Evolutionary conservation across 1,140 invertebrate genomes (phyloP).

Genomic region (Drosophila sp.): DNA sequence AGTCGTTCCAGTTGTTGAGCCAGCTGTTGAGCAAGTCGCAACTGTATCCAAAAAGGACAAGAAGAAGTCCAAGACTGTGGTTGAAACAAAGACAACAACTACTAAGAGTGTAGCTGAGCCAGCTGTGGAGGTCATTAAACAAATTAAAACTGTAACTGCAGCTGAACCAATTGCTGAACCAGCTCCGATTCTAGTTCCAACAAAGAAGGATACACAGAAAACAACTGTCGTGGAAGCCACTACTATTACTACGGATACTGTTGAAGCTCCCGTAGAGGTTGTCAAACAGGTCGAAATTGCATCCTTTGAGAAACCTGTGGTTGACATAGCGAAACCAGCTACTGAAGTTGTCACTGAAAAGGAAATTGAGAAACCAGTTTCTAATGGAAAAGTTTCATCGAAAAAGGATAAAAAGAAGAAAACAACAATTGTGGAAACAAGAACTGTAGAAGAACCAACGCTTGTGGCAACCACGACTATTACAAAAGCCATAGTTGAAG

Average conservation of each 20-base stretch:
- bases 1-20: too few species aligned
- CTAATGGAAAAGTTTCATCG: neutral
- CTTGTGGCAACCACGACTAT: slow-evolving; percentile 10
- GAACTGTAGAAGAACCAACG: neutral
- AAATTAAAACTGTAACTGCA: neutral
- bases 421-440: slow-evolving; percentile 16
- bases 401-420: slow-evolving; percentile 10
- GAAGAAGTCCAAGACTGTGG: slow-evolving; percentile 38
- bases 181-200: neutral
- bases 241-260: neutral
- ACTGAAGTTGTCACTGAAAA: neutral
- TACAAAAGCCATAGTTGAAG: neutral
- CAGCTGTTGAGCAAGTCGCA: slow-evolving; percentile 7
- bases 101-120: slow-evolving; percentile 1
- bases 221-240: slow-evolving; percentile 8
- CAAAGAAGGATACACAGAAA: slow-evolving; percentile 12
- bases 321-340: neutral
- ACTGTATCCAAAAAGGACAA: slow-evolving; percentile 46
- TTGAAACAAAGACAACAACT: slow-evolving; percentile 14
- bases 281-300: neutral
- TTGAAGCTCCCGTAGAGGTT: neutral
- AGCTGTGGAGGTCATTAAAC: slow-evolving; percentile 1
- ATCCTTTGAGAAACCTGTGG: neutral
- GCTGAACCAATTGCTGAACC: slow-evolving; percentile 7
- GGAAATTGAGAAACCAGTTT: neutral